Evolutionary conservation across 2,113 vertebrate species (phyloP).

Genomic region (Nansenia antarctica): DNA sequence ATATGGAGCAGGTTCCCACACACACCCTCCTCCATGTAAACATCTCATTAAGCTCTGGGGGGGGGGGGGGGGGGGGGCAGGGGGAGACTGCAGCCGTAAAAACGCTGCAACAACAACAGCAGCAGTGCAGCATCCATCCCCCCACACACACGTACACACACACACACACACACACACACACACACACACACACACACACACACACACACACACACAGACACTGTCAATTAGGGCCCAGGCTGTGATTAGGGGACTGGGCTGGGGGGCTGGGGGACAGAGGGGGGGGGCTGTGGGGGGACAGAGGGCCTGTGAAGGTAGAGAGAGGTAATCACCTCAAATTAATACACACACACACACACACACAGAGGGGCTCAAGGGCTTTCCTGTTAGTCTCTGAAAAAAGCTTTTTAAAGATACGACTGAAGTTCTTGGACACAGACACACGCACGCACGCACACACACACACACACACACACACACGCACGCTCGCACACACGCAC

Average conservation of each 20-base stretch:
- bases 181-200: neutral
- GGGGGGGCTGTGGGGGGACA: neutral
- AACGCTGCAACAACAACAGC: conserved; percentile 36
- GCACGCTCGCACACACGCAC: neutral
- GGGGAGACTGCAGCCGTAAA: conserved; percentile 34
- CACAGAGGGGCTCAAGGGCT: conserved; percentile 28
- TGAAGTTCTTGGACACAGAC: conserved; percentile 1
- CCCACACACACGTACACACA: neutral
- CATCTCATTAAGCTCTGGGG: conserved; percentile 55
- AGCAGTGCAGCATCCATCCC: neutral
- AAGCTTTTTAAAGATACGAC: conserved; percentile 11
- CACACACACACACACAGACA: conserved; percentile 42
- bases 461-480: neutral
- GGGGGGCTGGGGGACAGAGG: conserved; percentile 24
- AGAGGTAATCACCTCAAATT: conserved; percentile 49
- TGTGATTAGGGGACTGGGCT: conserved; percentile 25
- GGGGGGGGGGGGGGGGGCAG: conserved; percentile 22
- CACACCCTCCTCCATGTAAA: conserved; percentile 62
- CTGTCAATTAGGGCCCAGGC: conserved; percentile 52
- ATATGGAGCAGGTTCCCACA: conserved; percentile 58
- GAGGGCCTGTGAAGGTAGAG: conserved; percentile 46
- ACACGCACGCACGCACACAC: neutral
- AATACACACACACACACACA: conserved; percentile 41
- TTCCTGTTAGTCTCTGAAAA: conserved; percentile 30
- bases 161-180: conserved; percentile 33